Conservation (phyloP, 2,113 vertebrate genomes). For the Orientallactaga bullata region DNA sequence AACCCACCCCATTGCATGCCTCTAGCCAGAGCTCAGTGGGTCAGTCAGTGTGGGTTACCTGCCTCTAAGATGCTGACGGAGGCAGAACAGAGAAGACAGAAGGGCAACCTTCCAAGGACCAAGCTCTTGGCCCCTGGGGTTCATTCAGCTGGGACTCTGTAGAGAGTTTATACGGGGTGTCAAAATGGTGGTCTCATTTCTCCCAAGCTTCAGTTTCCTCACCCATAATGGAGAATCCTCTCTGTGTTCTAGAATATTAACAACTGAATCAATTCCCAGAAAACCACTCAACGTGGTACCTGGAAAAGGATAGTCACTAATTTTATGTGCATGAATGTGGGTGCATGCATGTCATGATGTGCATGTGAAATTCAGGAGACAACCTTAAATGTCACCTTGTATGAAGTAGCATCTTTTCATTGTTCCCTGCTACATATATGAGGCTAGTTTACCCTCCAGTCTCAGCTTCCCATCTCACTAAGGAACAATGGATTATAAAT, state of each 20-base stretch:
- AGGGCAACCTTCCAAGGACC: not conserved
- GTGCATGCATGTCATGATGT: too few species aligned
- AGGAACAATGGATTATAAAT: too few species aligned
- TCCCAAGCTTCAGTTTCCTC: not conserved
- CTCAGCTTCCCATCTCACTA: too few species aligned
- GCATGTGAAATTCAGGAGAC: too few species aligned
- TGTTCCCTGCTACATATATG: too few species aligned
- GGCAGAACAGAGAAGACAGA: not conserved
- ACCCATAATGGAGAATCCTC: not conserved
- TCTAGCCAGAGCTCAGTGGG: not conserved
- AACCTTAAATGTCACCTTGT: too few species aligned
- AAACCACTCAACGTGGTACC: not conserved
- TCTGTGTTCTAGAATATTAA: not conserved
- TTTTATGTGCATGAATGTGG: not conserved
- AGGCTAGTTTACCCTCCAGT: too few species aligned
- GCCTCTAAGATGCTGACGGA: not conserved
- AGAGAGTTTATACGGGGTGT: not conserved
- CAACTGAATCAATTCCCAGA: not conserved
- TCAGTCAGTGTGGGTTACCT: not conserved
- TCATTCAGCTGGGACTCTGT: not conserved
- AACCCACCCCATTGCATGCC: not conserved
- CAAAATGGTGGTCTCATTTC: not conserved
- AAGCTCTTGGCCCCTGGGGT: not conserved
- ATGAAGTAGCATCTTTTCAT: too few species aligned
- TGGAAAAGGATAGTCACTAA: not conserved